Conservation (phyloP, 2,888 invertebrate species). For the Orchesellides sinensis region DNA sequence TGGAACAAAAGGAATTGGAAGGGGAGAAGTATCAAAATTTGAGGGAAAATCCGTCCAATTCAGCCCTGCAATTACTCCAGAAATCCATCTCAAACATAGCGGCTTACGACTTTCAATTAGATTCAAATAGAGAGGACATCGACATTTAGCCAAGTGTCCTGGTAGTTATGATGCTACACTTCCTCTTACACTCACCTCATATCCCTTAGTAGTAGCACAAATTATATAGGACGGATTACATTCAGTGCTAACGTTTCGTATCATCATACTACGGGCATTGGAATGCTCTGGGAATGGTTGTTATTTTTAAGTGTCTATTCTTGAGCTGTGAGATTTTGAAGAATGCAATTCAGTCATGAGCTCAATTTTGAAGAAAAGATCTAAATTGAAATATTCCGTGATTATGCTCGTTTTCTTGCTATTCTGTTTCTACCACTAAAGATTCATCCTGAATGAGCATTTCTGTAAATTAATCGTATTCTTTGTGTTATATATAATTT, state of each 20-base stretch:
- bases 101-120: constrained; percentile 41
- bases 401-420: constrained; percentile 49
- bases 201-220: not conserved
- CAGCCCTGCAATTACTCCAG: not conserved
- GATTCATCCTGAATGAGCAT: too few relatives aligned
- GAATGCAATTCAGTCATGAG: not conserved
- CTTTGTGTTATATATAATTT: constrained; percentile 41
- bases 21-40: constrained; percentile 29
- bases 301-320: too few relatives aligned
- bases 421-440: too few relatives aligned
- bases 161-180: not conserved
- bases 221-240: too few relatives aligned
- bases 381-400: constrained; percentile 55
- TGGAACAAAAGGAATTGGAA: constrained; percentile 39
- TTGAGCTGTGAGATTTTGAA: not conserved
- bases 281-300: too few relatives aligned
- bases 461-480: constrained; percentile 61
- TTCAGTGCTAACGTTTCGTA: too few relatives aligned
- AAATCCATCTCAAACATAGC: constrained; percentile 1
- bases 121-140: constrained; percentile 12
- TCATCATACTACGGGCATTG: too few relatives aligned
- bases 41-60: constrained; percentile 38
- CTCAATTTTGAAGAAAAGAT: constrained; percentile 46
- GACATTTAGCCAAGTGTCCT: constrained; percentile 23
- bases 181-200: not conserved